A percentile compares a stretch with the other conserved stretches of the same genome.
Conservation (phyloP, 2,113 vertebrate species). For the Sylvietta virens region DNA sequence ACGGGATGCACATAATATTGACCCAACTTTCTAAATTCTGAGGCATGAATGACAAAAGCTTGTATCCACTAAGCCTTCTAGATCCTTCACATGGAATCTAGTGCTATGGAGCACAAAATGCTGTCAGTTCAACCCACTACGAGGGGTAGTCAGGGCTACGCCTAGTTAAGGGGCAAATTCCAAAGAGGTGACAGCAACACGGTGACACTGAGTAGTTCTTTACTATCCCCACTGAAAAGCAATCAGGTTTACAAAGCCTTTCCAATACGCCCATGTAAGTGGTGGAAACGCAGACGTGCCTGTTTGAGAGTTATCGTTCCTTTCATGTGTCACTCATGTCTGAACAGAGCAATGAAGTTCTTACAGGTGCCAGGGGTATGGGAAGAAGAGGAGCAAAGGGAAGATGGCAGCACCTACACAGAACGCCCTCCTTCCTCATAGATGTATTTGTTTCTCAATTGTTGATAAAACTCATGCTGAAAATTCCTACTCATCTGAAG, state of each 20-base stretch:
- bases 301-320: neutral
- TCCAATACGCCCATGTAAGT: fast-evolving
- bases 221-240: neutral
- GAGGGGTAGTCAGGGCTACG: neutral
- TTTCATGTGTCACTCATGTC: neutral
- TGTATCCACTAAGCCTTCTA: neutral
- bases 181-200: neutral
- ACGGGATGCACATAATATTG: fast-evolving
- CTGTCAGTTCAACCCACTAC: neutral
- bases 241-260: neutral
- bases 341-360: neutral
- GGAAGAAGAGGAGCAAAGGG: neutral
- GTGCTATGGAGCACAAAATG: neutral
- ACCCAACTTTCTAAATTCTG: neutral
- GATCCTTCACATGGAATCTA: neutral
- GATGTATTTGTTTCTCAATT: neutral
- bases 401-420: neutral
- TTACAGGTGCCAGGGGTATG: fast-evolving
- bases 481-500: neutral
- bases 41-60: neutral
- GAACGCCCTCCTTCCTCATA: neutral
- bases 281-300: neutral
- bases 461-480: neutral
- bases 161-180: neutral
- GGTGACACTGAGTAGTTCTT: neutral